Base-by-base conservation (phyloP, 92 coral and sea anemone genomes). In the Siderastrea radians region DNA sequence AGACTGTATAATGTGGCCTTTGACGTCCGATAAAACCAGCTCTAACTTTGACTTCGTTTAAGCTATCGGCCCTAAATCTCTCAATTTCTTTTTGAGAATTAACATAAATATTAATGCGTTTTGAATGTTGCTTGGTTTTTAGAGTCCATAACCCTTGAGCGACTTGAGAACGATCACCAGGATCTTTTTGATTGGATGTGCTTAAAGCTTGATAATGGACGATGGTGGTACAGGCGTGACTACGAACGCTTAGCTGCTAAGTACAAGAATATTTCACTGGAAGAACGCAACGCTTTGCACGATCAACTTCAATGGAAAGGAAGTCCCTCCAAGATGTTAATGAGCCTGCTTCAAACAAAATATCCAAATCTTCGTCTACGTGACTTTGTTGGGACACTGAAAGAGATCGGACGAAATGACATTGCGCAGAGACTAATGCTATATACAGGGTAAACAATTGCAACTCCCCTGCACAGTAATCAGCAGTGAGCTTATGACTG, bases 141-240 rank as follows among this genome's bases (percentile, higher is more conserved):
- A n/a, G n/a, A n/a, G n/a, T n/a, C n/a, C n/a, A n/a, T 53, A 38
- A 84, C 51, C 46, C 86, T 90, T 12, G 65, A 63, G 19, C 49
- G 72, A 14, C 70, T 90, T 12, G 73, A 71, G 57, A 79, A 84
- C 11, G 57, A 84, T 0, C 53, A 78, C 53, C 57, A 16, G 9
- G 89, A 73, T 5, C 69, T 13, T 38, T 85, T 78, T 64, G 93
- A 84, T 6, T 19, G 45, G 13, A 60, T 90, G 45, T 90, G 93
- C 58, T 9, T 2, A 0, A 46, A 8, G 38, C 83, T 90, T 9
- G 64, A 70, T 49, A 49, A 73, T n/a, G 77, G 71, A 57, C 55
- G 10, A 69, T 1, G 46, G 57, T 17, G 57, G 16, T 67, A 76
- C 26, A 66, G 72, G 46, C n/a, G 62, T 55, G 81, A 90, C 68